Base-by-base conservation (phyloP, 2,888 invertebrate species). In the Chymomyza procnemis region DNA sequence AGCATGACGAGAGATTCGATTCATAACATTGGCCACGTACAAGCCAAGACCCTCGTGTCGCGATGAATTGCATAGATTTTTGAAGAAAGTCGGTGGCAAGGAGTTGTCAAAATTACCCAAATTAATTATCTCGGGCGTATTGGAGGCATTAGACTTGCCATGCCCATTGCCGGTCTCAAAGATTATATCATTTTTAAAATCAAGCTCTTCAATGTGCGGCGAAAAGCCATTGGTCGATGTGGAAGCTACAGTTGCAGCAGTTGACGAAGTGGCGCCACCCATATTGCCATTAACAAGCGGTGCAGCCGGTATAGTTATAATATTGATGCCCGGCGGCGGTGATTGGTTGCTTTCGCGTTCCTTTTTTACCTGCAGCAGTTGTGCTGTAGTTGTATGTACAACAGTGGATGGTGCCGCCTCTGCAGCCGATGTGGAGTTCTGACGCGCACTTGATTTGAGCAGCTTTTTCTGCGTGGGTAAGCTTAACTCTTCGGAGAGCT, bases 11-110 rank as follows among this genome's bases (percentile, higher is more conserved):
- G 85, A 85, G 64, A 91, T 85, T 61, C 90, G 88, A 76, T 90
- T 90, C 88, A 91, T 89, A 16, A 90, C 88, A 67, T 89, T 90
- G 14, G 90, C 89, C 64, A 91, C 90, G 57, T 91, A 91, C 30
- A 90, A 75, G 2, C 90, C 90, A 26, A 91, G 85, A 0, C 90
- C 89, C 69, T 88, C 90, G 67, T 90, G 90, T 14, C 90, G 87
- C 41, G 87, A 85, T 8, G 90, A 90, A 70, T 89, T 90, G 78
- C 90, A 90, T 22, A 90, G 82, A 80, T 90, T 90, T 69, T 90
- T 90, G 48, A 90, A 90, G 75, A 90, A 90, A 63, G 90, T 90
- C 18, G 90, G 90, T 56, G 90, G 90, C 71, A 90, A 76, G 48
- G 89, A 87, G 22, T 89, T 88, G 22, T 90, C 89, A 65, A 88